These are phyloP conservation scores for Crotalus viridis DNA, from an alignment of 2,113 vertebrate species.

Conservation along the genomic window DNA sequence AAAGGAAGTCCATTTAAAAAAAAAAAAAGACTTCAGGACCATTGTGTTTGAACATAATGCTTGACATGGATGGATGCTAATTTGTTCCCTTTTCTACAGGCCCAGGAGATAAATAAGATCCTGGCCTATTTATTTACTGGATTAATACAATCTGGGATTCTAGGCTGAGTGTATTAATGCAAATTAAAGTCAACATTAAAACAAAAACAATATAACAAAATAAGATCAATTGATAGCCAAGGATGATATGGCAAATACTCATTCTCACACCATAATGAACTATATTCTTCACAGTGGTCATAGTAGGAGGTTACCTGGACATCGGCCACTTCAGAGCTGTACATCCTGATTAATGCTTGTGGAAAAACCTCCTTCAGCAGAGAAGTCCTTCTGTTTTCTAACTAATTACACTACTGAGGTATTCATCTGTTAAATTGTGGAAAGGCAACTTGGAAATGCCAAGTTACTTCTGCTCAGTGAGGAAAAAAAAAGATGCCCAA, in stretches of 20 bases:
- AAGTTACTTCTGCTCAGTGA: background rate
- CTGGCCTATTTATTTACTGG: background rate
- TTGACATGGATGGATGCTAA: background rate
- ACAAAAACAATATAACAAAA: background rate
- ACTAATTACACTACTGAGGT: background rate
- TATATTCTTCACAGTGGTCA: background rate
- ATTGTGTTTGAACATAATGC: background rate
- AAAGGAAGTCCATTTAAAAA: background rate
- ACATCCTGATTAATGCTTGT: background rate
- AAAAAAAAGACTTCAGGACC: background rate
- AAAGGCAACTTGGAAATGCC: background rate
- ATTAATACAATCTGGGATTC: background rate
- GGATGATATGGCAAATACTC: background rate
- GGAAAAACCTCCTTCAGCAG: background rate
- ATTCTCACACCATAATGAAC: background rate
- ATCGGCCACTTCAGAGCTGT: background rate
- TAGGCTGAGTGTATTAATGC: background rate
- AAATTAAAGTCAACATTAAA: background rate
- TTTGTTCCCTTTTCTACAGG: background rate
- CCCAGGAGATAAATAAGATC: background rate
- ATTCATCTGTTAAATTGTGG: background rate
- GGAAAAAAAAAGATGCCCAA: background rate
- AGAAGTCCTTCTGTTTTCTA: background rate
- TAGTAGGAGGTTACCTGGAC: background rate
- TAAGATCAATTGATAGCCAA: background rate